These are phyloP conservation scores for Drosophila pallidifrons DNA, from an alignment of 1,140 invertebrate genomes.

Conservation along the genomic window DNA sequence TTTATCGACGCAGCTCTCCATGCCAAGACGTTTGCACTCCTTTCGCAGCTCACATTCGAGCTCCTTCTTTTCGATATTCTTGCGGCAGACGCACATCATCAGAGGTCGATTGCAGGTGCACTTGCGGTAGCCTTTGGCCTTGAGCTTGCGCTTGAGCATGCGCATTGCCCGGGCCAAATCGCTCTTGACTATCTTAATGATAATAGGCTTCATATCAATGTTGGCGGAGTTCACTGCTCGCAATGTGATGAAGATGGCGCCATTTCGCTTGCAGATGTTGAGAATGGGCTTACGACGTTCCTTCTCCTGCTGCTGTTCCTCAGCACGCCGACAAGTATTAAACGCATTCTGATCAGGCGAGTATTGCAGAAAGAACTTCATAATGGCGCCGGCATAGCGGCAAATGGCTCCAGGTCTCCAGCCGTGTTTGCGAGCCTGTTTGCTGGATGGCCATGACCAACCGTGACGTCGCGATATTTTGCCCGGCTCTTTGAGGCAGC, in stretches of 20 bases:
- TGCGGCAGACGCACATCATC: constrained; percentile 67
- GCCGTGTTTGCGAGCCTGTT: constrained; percentile 49
- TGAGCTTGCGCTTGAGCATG: constrained; percentile 58
- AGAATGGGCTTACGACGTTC: constrained; percentile 51
- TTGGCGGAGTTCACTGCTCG: constrained; percentile 37
- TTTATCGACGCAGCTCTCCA: constrained; percentile 48
- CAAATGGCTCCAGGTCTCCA: constrained; percentile 76
- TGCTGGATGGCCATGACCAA: constrained; percentile 66
- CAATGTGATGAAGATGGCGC: constrained; percentile 69
- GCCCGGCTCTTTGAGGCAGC: constrained; percentile 32
- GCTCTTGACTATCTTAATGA: constrained; percentile 75
- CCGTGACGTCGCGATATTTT: constrained; percentile 67
- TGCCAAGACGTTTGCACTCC: constrained; percentile 48
- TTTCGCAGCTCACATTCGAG: constrained; percentile 48
- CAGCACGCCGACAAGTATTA: constrained; percentile 20
- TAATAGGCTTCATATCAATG: constrained; percentile 63
- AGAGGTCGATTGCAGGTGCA: constrained; percentile 71
- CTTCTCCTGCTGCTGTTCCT: not conserved
- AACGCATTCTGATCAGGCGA: constrained; percentile 24
- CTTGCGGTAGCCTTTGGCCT: constrained; percentile 66
- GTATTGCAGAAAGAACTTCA: constrained; percentile 69
- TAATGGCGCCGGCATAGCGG: constrained; percentile 57
- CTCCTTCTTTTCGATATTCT: constrained; percentile 51
- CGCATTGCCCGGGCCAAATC: constrained; percentile 49
- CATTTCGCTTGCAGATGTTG: constrained; percentile 69